phyloP scores from a whole-genome alignment of 2,113 vertebrate species.

The Phalacrocorax pelagicus region DNA sequence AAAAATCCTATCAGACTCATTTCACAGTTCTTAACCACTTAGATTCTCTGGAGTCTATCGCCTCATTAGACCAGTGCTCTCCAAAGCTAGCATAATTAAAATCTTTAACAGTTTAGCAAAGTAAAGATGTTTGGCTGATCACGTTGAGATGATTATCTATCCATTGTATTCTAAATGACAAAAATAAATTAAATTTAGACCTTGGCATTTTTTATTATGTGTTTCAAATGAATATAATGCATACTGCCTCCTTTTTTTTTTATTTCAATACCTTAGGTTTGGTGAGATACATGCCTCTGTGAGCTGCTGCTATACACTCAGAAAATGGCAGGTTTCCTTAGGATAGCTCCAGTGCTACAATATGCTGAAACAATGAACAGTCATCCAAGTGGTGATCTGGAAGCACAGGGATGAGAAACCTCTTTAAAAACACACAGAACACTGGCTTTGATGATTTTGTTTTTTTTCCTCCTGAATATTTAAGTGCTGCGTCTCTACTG shows the following conservation, averaged over 20 bases:
- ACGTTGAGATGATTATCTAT: conserved; percentile 98
- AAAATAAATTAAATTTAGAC: conserved; percentile 99
- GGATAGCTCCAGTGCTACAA: background rate
- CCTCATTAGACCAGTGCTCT: conserved; percentile 99
- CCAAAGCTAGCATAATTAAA: conserved; percentile 99
- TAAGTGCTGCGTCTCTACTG: background rate
- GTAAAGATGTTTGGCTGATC: conserved; percentile 99
- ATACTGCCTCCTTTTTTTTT: conserved; percentile 36
- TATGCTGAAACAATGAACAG: conserved; percentile 31
- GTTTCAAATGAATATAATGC: conserved; percentile 84
- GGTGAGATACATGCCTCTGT: conserved; percentile 62
- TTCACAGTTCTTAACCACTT: conserved; percentile 99
- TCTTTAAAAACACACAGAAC: background rate
- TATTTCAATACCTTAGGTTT: conserved; percentile 63
- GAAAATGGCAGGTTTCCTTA: conserved; percentile 70
- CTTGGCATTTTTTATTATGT: conserved; percentile 85
- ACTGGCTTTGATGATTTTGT: background rate
- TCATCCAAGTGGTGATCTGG: background rate
- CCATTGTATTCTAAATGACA: conserved; percentile 98
- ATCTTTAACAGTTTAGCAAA: conserved; percentile 99
- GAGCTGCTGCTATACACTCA: conserved; percentile 29
- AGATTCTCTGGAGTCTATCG: conserved; percentile 95
- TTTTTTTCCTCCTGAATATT: background rate
- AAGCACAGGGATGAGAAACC: background rate
- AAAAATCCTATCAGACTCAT: conserved; percentile 99